phyloP scores from a whole-genome alignment of 2,888 invertebrate species.

The Drosophila dives region DNA sequence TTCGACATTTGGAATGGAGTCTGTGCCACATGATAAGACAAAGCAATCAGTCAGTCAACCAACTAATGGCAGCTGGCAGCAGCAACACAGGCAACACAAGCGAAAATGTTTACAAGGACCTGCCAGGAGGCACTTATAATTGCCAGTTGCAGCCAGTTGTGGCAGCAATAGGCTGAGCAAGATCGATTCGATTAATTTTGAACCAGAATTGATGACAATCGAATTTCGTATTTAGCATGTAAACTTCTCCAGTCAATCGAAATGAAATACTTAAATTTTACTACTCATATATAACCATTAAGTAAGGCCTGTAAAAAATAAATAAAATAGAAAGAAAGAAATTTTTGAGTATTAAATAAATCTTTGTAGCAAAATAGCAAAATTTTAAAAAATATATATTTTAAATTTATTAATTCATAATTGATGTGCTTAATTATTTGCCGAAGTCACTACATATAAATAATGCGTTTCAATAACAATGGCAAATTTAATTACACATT shows the following conservation, averaged over 20 bases:
- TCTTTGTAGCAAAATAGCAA: background rate
- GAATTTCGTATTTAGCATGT: constrained; percentile 12
- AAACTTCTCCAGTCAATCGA: background rate
- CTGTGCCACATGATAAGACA: constrained; percentile 66
- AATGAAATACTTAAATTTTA: background rate
- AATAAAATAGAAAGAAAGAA: background rate
- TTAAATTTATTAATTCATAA: background rate
- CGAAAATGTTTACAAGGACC: constrained; percentile 42
- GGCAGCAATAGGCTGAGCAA: constrained; percentile 22
- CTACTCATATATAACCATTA: background rate
- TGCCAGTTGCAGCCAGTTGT: constrained; percentile 30
- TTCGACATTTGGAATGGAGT: constrained; percentile 49
- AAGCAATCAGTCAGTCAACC: constrained; percentile 76
- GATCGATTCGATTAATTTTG: constrained; percentile 54
- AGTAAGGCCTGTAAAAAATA: background rate
- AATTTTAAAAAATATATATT: background rate
- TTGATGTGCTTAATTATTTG: background rate
- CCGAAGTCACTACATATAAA: background rate
- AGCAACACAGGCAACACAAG: constrained; percentile 18
- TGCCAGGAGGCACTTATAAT: constrained; percentile 52
- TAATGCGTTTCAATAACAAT: constrained; percentile 3
- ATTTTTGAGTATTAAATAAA: background rate
- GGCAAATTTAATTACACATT: constrained; percentile 7
- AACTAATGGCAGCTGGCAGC: constrained; percentile 50
- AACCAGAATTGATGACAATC: constrained; percentile 33